A percentile compares a stretch with the other conserved stretches of the same genome.
phyloP scores from a whole-genome alignment of 2,888 invertebrate species.

The Archips crataeganus region DNA sequence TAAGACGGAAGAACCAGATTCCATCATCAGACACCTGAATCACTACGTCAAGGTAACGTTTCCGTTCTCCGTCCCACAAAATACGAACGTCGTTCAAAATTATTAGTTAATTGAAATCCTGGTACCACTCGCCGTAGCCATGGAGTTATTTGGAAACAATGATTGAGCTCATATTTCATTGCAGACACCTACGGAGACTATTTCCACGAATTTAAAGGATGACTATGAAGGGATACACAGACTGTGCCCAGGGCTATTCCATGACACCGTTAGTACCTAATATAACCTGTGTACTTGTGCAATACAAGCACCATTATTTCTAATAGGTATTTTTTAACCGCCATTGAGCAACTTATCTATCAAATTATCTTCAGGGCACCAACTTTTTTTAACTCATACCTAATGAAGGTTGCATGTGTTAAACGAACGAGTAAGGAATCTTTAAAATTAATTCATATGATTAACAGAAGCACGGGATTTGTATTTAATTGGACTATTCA shows the following conservation, averaged over 20 bases:
- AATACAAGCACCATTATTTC: background rate
- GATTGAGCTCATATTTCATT: constrained; percentile 44
- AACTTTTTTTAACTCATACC: too few species aligned
- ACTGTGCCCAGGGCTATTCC: constrained; percentile 70
- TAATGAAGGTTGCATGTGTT: too few species aligned
- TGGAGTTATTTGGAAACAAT: background rate
- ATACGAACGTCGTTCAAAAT: constrained; percentile 2
- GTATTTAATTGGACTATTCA: too few species aligned
- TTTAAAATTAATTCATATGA: too few species aligned
- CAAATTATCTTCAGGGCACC: too few species aligned
- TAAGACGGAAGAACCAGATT: constrained; percentile 57
- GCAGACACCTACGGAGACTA: constrained; percentile 53
- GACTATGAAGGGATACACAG: constrained; percentile 72
- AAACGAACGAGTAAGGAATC: too few species aligned
- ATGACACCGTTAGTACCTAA: constrained; percentile 72
- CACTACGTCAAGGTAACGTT: constrained; percentile 54
- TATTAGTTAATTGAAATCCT: background rate
- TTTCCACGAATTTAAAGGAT: constrained; percentile 61
- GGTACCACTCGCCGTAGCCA: background rate
- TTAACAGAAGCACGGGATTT: too few species aligned
- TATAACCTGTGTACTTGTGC: background rate
- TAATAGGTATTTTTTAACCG: background rate
- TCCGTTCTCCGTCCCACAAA: background rate
- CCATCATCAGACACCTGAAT: constrained; percentile 56
- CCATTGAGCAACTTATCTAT: too few species aligned